These are phyloP conservation scores for Pachycephala philippinensis DNA, from an alignment of 2,113 vertebrate species.

Conservation along the genomic window DNA sequence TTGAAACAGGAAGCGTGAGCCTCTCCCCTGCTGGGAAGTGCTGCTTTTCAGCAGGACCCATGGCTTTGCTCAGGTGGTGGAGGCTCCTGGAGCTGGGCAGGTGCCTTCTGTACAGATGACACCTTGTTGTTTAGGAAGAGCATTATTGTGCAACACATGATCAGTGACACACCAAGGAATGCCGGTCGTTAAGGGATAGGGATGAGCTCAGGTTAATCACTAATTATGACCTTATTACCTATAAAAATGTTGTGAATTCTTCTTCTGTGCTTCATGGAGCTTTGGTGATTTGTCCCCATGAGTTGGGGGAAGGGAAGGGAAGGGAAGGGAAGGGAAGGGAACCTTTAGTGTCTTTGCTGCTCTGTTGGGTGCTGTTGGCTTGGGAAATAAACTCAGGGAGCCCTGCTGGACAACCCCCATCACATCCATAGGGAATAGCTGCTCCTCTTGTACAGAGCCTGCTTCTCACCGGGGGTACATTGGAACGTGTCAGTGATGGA, in stretches of 20 bases:
- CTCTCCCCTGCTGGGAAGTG: background rate
- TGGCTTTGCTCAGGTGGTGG: background rate
- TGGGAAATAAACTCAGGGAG: background rate
- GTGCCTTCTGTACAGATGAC: background rate
- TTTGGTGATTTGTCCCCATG: background rate
- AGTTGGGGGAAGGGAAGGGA: background rate
- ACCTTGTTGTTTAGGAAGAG: background rate
- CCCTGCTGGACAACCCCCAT: background rate
- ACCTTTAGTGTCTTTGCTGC: background rate
- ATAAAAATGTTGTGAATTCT: background rate
- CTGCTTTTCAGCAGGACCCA: background rate
- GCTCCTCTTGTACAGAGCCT: background rate
- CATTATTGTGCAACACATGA: rapidly evolving
- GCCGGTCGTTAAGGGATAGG: background rate
- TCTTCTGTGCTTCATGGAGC: background rate
- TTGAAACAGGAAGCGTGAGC: rapidly evolving
- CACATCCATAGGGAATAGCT: background rate
- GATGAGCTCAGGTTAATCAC: background rate
- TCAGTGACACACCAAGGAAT: background rate
- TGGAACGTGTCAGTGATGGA: too few species aligned
- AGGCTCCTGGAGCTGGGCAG: background rate
- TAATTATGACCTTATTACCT: background rate
- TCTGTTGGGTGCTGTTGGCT: background rate
- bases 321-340: too few species aligned
- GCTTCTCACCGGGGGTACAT: background rate